Percentiles rank a stretch among this genome's conserved stretches.
Conservation (phyloP, 2,888 invertebrate genomes). For the Caenorhabditis zanzibari region DNA sequence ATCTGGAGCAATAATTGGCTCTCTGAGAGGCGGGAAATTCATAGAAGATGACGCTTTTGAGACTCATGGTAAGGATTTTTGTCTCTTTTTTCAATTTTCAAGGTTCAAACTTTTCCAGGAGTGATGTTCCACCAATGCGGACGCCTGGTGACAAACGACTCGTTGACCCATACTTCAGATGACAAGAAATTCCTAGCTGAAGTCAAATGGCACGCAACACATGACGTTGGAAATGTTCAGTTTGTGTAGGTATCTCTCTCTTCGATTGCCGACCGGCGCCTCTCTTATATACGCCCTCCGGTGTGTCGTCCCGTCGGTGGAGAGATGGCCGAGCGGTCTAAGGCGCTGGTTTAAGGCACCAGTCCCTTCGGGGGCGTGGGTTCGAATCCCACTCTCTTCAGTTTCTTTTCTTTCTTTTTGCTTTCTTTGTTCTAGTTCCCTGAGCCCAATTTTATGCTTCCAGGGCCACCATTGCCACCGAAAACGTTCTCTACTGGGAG, state of each 20-base stretch:
- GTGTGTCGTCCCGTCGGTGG: constrained; percentile 84
- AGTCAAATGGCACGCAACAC: constrained; percentile 70
- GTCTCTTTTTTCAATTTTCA: neutral
- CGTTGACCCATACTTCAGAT: constrained; percentile 73
- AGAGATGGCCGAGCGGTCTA: constrained; percentile 91
- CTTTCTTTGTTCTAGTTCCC: constrained; percentile 16
- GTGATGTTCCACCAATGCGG: constrained; percentile 74
- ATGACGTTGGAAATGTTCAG: constrained; percentile 75
- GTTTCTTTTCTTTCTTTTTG: constrained; percentile 43
- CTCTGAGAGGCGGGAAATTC: constrained; percentile 74
- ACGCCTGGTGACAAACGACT: constrained; percentile 66
- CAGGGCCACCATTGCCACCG: constrained; percentile 73
- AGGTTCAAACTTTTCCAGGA: constrained; percentile 40
- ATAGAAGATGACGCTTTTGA: constrained; percentile 68
- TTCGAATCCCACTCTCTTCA: constrained; percentile 89
- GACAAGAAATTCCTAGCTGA: constrained; percentile 76
- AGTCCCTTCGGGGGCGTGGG: constrained; percentile 92
- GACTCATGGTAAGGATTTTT: constrained; percentile 42
- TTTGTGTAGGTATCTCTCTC: constrained; percentile 71
- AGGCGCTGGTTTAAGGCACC: constrained; percentile 92
- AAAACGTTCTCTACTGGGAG: constrained; percentile 77
- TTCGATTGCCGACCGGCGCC: neutral
- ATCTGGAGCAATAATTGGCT: constrained; percentile 73
- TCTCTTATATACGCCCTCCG: constrained; percentile 10
- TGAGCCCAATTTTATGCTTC: neutral